Evolutionary conservation across 2,113 vertebrate genomes (phyloP).

Genomic region (Scomber japonicus): DNA sequence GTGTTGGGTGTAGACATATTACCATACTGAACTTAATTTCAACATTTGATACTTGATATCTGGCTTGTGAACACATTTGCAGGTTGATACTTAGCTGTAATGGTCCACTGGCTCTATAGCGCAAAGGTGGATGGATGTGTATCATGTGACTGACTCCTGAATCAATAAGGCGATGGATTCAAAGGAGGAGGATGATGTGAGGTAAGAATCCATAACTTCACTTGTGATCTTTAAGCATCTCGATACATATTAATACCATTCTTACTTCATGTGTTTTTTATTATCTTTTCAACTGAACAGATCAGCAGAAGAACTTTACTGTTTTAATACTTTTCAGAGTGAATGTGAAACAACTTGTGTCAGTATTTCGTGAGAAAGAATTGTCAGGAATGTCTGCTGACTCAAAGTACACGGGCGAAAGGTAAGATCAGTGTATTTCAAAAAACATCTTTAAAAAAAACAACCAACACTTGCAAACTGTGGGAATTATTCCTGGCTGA

Average conservation of each 20-base stretch:
- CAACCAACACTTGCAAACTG: too few species aligned
- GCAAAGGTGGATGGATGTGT: neutral
- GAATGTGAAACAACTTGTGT: neutral
- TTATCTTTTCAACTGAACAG: neutral
- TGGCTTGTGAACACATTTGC: neutral
- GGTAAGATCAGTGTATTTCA: slow-evolving; percentile 1
- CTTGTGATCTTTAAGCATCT: too few species aligned
- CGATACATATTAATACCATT: too few species aligned
- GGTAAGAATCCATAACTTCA: neutral
- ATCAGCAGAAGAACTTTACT: too few species aligned
- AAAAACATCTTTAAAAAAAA: too few species aligned
- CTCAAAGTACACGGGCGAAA: neutral
- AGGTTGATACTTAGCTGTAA: neutral
- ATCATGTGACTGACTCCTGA: neutral
- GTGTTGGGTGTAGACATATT: too few species aligned
- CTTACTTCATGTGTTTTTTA: too few species aligned
- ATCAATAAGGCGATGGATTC: neutral
- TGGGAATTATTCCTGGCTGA: too few species aligned
- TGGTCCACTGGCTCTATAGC: neutral
- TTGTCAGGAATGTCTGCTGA: neutral
- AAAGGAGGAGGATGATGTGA: rapidly evolving
- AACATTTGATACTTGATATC: neutral
- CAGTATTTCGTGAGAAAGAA: neutral
- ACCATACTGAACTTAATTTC: too few species aligned
- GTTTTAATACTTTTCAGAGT: slow-evolving; percentile 5